Evolutionary conservation across 2,113 vertebrate genomes (phyloP), one percentile per base, ranked within the genome.

Genomic region (Dasypus novemcinctus): DNA sequence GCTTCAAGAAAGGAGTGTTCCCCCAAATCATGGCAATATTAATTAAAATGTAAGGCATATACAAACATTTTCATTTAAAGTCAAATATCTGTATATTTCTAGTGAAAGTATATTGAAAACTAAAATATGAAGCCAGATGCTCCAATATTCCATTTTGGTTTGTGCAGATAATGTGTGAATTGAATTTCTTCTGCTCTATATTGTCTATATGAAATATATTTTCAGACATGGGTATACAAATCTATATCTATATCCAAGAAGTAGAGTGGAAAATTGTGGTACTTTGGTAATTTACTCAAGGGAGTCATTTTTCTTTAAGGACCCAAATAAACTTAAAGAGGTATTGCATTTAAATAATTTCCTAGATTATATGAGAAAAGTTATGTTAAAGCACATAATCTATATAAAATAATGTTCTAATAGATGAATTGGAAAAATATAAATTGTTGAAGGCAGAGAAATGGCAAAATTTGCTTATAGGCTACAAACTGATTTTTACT

Each of bases 111-210:
- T 61, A 3, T 10, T 69, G 17, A 46, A 29, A 23, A 59, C 9
- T 87, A 41, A 79, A 68, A 80, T 93, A 75, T 54, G 25, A 4
- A 90, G 14, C n/a, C 0, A 33, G 38, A 38, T 88, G 14, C 5
- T 87, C 86, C 43, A 82, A 27, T 90, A 78, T 90, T 79, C 54
- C 12, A 61, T 75, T 88, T 95, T 91, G 80, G 36, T 9, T 57
- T 7, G 3, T 31, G 21, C 21, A 79, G 63, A 79, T 93, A 91
- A 68, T 4, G 46, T 23, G 52, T 9, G 87, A 84, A 85, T 21
- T 96, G 36, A 94, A 91, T 84, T 86, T 84, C 49, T 83, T 95
- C 66, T 38, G 23, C 36, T 10, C 5, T 31, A 71, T 79, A 74
- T 46, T 75, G 3, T 93, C 23, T 74, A 68, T 9, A 3, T 38